These are phyloP conservation scores for Oryzias curvinotus DNA, from an alignment of 2,113 vertebrate species.

Conservation along the genomic window DNA sequence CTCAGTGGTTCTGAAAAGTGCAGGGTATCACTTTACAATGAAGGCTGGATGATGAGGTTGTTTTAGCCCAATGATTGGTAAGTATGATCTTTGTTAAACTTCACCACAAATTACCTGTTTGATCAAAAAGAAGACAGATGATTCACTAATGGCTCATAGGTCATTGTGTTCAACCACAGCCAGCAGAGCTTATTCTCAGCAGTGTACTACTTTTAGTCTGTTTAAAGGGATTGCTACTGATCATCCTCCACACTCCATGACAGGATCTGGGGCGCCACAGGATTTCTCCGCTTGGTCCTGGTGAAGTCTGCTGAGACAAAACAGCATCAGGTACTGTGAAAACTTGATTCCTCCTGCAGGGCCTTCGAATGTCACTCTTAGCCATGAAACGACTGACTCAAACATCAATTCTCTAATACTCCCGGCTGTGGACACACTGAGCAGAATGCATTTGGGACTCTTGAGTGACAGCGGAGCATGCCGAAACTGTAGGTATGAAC, in stretches of 20 bases:
- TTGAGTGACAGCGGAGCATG: conserved; percentile 58
- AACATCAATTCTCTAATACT: conserved; percentile 49
- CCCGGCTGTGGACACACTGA: conserved; percentile 50
- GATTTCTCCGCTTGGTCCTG: conserved; percentile 21
- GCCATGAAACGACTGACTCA: conserved; percentile 51
- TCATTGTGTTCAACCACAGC: conserved; percentile 15
- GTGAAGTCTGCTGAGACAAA: conserved; percentile 46
- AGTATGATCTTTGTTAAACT: conserved; percentile 53
- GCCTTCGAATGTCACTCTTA: conserved; percentile 45
- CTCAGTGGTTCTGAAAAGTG: conserved; percentile 67
- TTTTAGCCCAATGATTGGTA: conserved; percentile 39
- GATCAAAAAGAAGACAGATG: conserved; percentile 50
- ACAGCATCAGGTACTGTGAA: conserved; percentile 48
- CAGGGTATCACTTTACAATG: conserved; percentile 64
- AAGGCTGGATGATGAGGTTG: conserved; percentile 32
- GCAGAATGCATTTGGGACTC: conserved; percentile 39
- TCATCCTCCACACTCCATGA: conserved; percentile 24
- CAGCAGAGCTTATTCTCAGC: conserved; percentile 9
- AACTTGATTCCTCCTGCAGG: conserved; percentile 42
- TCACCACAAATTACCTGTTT: conserved; percentile 44
- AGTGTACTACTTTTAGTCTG: conserved; percentile 28
- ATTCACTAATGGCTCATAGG: conserved; percentile 49
- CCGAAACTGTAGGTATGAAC: conserved; percentile 20
- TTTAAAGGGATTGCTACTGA: conserved; percentile 37
- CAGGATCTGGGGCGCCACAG: conserved; percentile 27